A percentile compares a stretch with the other conserved stretches of the same genome.
phyloP scores from a whole-genome alignment of 2,797 vertebrate genomes.

The Poecile montanus region DNA sequence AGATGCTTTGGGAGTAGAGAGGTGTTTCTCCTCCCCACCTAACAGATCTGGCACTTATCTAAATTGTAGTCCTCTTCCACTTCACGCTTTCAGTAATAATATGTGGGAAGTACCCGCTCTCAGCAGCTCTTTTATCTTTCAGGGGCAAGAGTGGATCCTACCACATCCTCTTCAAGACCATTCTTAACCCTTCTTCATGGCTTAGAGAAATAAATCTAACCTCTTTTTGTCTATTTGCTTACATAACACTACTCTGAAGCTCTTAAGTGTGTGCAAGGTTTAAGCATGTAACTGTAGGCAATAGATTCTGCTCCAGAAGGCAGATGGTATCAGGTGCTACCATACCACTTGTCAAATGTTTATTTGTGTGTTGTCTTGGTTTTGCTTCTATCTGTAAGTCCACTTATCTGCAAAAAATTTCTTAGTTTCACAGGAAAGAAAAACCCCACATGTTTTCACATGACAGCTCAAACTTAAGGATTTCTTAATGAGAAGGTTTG shows the following conservation, averaged over 20 bases:
- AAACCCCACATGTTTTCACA: neutral
- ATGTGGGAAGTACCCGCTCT: neutral
- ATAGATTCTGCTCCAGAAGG: neutral
- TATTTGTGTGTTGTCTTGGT: neutral
- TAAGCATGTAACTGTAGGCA: neutral
- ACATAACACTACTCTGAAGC: neutral
- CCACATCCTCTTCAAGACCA: neutral
- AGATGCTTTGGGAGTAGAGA: neutral
- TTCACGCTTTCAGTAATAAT: neutral
- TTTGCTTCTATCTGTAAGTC: neutral
- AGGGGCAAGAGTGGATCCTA: neutral
- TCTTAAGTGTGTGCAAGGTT: neutral
- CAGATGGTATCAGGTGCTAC: neutral
- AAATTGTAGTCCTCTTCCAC: neutral
- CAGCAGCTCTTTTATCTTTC: neutral
- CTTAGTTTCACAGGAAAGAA: constrained; percentile 13
- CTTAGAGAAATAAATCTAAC: neutral
- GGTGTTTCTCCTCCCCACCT: neutral
- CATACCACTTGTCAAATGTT: neutral
- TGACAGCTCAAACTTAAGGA: neutral
- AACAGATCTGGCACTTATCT: neutral
- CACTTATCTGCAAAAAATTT: neutral
- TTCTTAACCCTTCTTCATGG: neutral
- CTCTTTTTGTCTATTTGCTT: neutral
- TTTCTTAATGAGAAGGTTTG: constrained; percentile 18